Percentiles rank a stretch among this genome's conserved stretches.
These are phyloP conservation scores for Avahi laniger DNA, from an alignment of 2,797 vertebrate genomes.

Conservation along the genomic window DNA sequence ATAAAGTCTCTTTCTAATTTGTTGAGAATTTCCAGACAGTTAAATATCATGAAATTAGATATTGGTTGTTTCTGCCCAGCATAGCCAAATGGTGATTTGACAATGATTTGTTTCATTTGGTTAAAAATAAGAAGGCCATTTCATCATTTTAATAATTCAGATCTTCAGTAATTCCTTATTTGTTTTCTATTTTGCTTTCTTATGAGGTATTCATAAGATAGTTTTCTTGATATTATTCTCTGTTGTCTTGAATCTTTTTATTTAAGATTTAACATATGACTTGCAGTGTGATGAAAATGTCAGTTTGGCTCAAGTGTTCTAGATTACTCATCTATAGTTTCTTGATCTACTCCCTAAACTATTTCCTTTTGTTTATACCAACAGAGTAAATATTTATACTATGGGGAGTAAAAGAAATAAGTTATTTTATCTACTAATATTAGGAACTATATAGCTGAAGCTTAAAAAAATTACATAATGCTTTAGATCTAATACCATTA, in stretches of 20 bases:
- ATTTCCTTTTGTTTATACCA: neutral
- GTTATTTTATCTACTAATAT: neutral
- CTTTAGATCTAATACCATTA: neutral
- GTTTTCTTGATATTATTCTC: neutral
- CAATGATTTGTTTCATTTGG: conserved; percentile 32
- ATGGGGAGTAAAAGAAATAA: neutral
- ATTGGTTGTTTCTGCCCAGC: neutral
- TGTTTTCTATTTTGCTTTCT: conserved; percentile 17
- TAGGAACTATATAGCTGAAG: neutral
- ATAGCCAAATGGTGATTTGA: neutral
- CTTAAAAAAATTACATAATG: neutral
- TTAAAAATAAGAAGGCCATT: neutral
- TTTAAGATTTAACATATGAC: neutral
- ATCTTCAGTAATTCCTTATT: neutral
- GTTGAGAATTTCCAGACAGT: neutral
- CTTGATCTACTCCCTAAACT: neutral
- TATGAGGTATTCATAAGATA: neutral
- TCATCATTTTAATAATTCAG: neutral
- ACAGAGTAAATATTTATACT: neutral
- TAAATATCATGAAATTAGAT: conserved; percentile 40
- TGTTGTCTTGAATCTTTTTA: neutral
- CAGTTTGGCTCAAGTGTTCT: neutral
- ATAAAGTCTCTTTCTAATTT: conserved; percentile 40
- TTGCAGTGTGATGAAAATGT: neutral
- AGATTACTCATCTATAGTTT: neutral